Evolutionary conservation across 2,888 invertebrate species (phyloP).

Genomic region (Scaptomyza reducta): DNA sequence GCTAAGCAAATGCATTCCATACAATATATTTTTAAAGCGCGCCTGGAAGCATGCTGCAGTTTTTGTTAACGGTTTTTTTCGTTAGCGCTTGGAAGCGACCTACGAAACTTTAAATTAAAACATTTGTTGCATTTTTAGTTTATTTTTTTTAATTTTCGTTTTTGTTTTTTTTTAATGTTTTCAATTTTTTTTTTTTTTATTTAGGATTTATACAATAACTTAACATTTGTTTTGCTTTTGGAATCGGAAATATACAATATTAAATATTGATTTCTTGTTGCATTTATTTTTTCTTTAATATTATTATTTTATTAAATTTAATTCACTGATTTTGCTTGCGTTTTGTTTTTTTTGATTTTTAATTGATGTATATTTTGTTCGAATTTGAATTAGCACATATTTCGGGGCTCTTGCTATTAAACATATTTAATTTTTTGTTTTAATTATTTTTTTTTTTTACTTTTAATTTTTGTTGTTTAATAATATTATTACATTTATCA

Average conservation of each 20-base stretch:
- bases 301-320: slow-evolving; percentile 15
- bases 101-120: neutral
- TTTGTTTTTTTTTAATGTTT: slow-evolving; percentile 31
- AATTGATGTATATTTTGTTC: slow-evolving; percentile 21
- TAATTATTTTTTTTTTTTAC: slow-evolving; percentile 2
- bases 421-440: slow-evolving; percentile 25
- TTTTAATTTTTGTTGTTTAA: slow-evolving; percentile 11
- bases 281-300: slow-evolving; percentile 12
- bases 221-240: slow-evolving; percentile 72
- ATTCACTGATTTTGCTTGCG: slow-evolving; percentile 39
- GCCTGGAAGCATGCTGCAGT: slow-evolving; percentile 37
- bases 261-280: slow-evolving; percentile 75
- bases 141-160: slow-evolving; percentile 15
- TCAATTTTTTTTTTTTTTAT: slow-evolving; percentile 58
- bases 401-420: slow-evolving; percentile 41
- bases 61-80: neutral
- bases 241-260: slow-evolving; percentile 82
- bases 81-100: slow-evolving; percentile 19
- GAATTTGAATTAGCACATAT: slow-evolving; percentile 52
- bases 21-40: neutral
- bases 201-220: slow-evolving; percentile 79
- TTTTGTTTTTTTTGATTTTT: slow-evolving; percentile 40
- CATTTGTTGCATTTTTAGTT: slow-evolving; percentile 10
- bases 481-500: slow-evolving; percentile 65
- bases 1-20: slow-evolving; percentile 30